Evolutionary conservation across 2,888 invertebrate species (phyloP), one percentile per base, ranked within the genome.

Genomic region (Coleophora flavipennella): DNA sequence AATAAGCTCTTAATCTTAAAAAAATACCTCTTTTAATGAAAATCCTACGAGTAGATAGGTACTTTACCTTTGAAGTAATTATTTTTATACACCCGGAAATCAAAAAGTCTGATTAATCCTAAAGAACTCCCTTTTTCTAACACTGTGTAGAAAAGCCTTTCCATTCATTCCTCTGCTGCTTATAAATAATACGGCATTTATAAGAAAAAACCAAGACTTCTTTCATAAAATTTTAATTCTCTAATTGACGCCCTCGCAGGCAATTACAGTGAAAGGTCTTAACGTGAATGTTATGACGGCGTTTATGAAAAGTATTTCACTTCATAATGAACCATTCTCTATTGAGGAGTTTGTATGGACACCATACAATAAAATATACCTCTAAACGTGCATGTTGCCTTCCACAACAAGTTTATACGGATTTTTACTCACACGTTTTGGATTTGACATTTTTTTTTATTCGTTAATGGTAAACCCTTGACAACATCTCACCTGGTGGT

Each of bases 251-350:
- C 69, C 61, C 61, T 58, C 62, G 57, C 54, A 57, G 66, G 79
- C 80, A 83, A 84, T 84, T 83, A 83, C 78, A 49, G 69, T 81
- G 74, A 83, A 78, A 81, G 84, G 83, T 79, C 81, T 80, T 80
- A 72, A 67, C 78, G 74, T 67, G 70, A 78, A 81, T 79, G 72
- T 83, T 83, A 84, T 84, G 80, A 83, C 75, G 77, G 78, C 66
- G 77, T 67, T 83, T 83, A 81, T 83, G 71, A 81, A 81, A 79
- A 77, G 80, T n/a, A n/a, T 77, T 76, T 76, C 78, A 68, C 66
- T 53, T 61, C 65, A 58, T 67, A 63, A 64, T 62, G 63, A 67
- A 57, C 59, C 60, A 10, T 31, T 31, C 37, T 25, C 7, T 11
- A 11, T 12, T 28, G 8, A 14, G 11, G 32, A 8, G 25, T 50